Conservation (phyloP, 2,113 vertebrate genomes). For the Tapirus terrestris region DNA sequence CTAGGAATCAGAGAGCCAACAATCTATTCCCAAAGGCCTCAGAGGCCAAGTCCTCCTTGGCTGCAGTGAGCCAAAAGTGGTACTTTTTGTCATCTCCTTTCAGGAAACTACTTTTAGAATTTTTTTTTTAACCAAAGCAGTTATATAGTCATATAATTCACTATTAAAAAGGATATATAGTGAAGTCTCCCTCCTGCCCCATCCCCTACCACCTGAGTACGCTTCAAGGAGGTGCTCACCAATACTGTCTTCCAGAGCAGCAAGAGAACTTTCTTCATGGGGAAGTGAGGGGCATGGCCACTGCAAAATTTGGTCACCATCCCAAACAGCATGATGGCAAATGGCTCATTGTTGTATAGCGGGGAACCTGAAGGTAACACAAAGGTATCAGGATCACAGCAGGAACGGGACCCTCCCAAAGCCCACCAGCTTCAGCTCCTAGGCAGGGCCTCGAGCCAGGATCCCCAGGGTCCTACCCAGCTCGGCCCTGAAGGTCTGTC, state of each 20-base stretch:
- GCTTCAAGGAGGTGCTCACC: slow-evolving; percentile 87
- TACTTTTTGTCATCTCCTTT: neutral
- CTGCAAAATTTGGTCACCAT: slow-evolving; percentile 99
- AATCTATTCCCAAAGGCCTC: neutral
- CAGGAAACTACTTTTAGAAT: neutral
- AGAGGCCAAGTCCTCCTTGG: neutral
- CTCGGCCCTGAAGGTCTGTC: slow-evolving; percentile 95
- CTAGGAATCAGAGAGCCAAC: neutral
- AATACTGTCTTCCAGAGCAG: slow-evolving; percentile 97
- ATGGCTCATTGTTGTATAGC: slow-evolving; percentile 95
- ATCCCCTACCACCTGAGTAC: neutral
- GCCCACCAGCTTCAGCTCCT: neutral
- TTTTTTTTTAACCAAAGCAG: neutral
- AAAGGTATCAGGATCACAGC: neutral
- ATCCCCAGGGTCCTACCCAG: slow-evolving; percentile 88
- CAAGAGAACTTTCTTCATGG: slow-evolving; percentile 97
- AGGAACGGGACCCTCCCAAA: neutral
- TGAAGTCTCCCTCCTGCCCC: neutral
- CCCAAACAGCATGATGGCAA: slow-evolving; percentile 97
- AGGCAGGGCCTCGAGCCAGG: neutral
- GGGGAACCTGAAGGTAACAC: slow-evolving; percentile 88
- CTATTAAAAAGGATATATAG: neutral
- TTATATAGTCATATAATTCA: neutral
- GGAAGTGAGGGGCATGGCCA: slow-evolving; percentile 97
- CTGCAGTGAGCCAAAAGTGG: neutral